Evolutionary conservation across 2,797 vertebrate genomes (phyloP).

Genomic region (Scleropages formosus): DNA sequence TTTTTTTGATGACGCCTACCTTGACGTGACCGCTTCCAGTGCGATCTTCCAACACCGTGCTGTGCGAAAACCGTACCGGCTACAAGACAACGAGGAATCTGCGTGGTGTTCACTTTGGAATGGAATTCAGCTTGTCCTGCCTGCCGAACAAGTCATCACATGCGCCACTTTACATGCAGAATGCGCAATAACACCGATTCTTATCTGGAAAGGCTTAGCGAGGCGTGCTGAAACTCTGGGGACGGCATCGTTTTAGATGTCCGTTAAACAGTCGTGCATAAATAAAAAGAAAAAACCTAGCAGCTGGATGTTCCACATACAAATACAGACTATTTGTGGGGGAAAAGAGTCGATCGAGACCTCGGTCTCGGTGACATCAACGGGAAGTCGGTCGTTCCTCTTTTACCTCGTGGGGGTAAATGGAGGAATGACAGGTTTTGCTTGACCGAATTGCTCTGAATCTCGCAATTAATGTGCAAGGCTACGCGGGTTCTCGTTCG

Average conservation of each 20-base stretch:
- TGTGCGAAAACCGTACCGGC: too few relatives aligned
- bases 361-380: not conserved
- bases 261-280: not conserved
- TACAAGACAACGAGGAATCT: not conserved
- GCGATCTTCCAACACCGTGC: too few relatives aligned
- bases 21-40: too few relatives aligned
- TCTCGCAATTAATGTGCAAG: too few relatives aligned
- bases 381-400: constrained; percentile 1
- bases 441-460: too few relatives aligned
- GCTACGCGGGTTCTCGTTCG: too few relatives aligned
- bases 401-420: not conserved
- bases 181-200: not conserved
- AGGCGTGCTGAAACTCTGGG: not conserved
- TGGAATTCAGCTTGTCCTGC: not conserved
- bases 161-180: not conserved
- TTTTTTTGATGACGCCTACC: too few relatives aligned
- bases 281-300: not conserved
- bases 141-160: not conserved
- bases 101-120: too few relatives aligned
- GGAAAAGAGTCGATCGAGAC: too few relatives aligned
- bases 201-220: too few relatives aligned
- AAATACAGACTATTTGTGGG: too few relatives aligned
- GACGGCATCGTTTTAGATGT: not conserved
- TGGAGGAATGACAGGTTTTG: too few relatives aligned
- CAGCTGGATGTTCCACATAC: not conserved